These are phyloP conservation scores for Anolis sagrei DNA, from an alignment of 2,113 vertebrate species.

Conservation along the genomic window DNA sequence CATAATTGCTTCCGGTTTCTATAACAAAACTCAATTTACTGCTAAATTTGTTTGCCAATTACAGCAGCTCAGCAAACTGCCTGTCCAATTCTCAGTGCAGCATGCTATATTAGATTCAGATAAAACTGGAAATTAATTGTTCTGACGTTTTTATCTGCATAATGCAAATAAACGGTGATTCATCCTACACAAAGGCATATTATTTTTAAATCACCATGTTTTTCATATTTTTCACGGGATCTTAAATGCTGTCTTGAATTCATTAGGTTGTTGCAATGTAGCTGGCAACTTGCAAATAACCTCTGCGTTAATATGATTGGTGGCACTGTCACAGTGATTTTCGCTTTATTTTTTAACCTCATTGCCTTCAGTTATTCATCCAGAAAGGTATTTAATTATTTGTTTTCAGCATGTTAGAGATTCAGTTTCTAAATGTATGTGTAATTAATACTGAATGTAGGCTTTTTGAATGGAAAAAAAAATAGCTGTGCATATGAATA, in stretches of 20 bases:
- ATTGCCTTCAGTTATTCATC: not conserved
- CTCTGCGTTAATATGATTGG: fast-evolving
- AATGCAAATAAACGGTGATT: constrained; percentile 54
- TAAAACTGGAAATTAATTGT: constrained; percentile 61
- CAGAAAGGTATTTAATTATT: not conserved
- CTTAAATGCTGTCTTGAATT: not conserved
- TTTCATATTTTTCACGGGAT: constrained; percentile 4
- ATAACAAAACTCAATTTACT: constrained; percentile 48
- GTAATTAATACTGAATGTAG: not conserved
- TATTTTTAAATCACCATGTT: constrained; percentile 19
- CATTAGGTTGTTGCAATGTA: fast-evolving
- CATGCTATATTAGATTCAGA: constrained; percentile 38
- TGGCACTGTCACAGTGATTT: not conserved
- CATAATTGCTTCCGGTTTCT: constrained; percentile 50
- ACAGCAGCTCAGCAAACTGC: constrained; percentile 32
- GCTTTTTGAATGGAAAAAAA: not conserved
- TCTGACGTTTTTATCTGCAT: constrained; percentile 53
- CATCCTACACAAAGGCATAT: constrained; percentile 38
- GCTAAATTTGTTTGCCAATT: constrained; percentile 49
- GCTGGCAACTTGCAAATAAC: not conserved
- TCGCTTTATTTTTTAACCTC: not conserved
- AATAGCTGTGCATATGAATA: not conserved
- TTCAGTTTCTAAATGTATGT: not conserved
- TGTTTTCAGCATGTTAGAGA: not conserved
- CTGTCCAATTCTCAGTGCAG: constrained; percentile 48